Evolutionary conservation across 2,797 vertebrate species (phyloP).

Genomic region (Lagorchestes hirsutus): DNA sequence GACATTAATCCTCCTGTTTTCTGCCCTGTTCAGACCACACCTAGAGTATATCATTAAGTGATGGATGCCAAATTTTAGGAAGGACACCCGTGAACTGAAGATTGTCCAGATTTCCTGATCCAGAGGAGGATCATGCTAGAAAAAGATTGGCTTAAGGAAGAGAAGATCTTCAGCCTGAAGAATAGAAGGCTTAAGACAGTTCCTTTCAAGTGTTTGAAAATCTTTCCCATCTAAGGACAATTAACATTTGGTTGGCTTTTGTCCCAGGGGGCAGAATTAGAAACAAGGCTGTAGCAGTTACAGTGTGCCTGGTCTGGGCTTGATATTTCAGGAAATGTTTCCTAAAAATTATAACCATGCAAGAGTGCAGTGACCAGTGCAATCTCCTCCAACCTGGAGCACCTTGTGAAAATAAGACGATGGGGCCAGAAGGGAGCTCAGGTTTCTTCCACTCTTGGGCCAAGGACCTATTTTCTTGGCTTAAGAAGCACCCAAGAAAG

Average conservation of each 20-base stretch:
- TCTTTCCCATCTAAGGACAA: background rate
- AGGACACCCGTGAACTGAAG: no score
- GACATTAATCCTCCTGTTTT: no score
- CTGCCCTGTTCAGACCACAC: no score
- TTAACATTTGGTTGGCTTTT: background rate
- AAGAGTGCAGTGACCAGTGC: background rate
- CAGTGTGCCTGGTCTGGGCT: background rate
- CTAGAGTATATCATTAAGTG: no score
- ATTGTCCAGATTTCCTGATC: background rate
- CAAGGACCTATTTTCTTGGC: background rate
- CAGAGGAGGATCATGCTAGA: background rate
- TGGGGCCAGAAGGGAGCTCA: background rate
- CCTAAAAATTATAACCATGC: background rate
- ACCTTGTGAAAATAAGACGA: background rate
- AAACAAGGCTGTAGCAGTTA: background rate
- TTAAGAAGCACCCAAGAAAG: background rate
- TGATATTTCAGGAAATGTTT: background rate
- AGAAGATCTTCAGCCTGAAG: background rate
- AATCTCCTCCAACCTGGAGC: background rate
- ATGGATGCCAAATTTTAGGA: no score
- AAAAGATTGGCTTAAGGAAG: background rate
- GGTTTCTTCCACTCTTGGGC: background rate
- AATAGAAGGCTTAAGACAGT: background rate
- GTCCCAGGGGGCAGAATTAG: background rate
- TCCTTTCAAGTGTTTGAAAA: background rate